These are phyloP conservation scores for Sarcophaga caerulescens DNA, from an alignment of 2,888 invertebrate genomes.

Conservation along the genomic window DNA sequence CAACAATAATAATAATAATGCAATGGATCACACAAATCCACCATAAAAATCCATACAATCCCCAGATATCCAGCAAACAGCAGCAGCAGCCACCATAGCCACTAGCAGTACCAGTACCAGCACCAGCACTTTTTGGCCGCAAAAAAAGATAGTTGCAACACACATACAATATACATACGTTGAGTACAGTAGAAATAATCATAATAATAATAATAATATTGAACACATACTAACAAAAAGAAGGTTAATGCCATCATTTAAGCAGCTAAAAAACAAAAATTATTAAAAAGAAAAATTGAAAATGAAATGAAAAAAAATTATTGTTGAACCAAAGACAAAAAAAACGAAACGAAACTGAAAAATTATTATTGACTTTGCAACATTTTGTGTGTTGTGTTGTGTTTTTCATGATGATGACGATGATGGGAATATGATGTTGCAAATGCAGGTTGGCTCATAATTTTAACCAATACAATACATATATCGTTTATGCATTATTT, in stretches of 20 bases:
- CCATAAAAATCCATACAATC: constrained; percentile 73
- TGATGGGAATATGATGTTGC: constrained; percentile 58
- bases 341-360: constrained; percentile 24
- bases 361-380: constrained; percentile 67
- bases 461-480: constrained; percentile 53
- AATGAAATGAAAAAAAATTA: constrained; percentile 18
- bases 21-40: constrained; percentile 79
- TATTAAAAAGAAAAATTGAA: neutral
- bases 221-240: constrained; percentile 9
- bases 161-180: neutral
- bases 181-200: constrained; percentile 5
- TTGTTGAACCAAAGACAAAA: neutral
- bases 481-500: constrained; percentile 27
- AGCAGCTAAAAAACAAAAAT: constrained; percentile 41
- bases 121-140: constrained; percentile 11
- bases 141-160: constrained; percentile 57
- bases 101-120: constrained; percentile 33
- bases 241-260: constrained; percentile 67
- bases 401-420: no score
- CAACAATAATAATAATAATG: constrained; percentile 73
- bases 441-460: constrained; percentile 63
- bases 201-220: constrained; percentile 10
- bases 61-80: constrained; percentile 19
- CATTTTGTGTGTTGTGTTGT: constrained; percentile 32
- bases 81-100: constrained; percentile 19